Conservation (phyloP, 2,888 invertebrate species). For the Gymnoscelis rufifasciata region DNA sequence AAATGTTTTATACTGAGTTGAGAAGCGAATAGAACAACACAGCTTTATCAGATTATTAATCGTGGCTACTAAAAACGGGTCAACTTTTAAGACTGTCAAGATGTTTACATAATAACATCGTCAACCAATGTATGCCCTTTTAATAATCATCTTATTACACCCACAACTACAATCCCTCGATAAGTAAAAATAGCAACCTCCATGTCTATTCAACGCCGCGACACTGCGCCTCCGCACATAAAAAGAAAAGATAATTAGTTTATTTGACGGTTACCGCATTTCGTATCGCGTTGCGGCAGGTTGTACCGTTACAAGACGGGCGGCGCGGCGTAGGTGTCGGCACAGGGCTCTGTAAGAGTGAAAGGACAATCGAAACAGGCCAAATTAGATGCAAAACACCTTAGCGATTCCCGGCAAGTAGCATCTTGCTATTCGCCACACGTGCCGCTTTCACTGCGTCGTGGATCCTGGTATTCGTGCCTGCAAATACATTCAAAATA, state of each 20-base stretch:
- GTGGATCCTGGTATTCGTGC: slow-evolving; percentile 53
- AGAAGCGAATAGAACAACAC: too few relatives aligned
- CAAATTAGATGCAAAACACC: slow-evolving; percentile 67
- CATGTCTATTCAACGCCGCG: too few relatives aligned
- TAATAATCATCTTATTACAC: too few relatives aligned
- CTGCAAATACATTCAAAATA: slow-evolving; percentile 6
- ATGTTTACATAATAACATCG: too few relatives aligned
- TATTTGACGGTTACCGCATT: slow-evolving; percentile 20
- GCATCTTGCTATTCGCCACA: slow-evolving; percentile 56
- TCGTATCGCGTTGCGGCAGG: slow-evolving; percentile 19
- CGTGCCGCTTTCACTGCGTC: slow-evolving; percentile 68
- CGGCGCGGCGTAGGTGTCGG: slow-evolving; percentile 13
- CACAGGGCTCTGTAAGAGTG: slow-evolving; percentile 48
- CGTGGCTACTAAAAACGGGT: too few relatives aligned
- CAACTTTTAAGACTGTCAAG: too few relatives aligned
- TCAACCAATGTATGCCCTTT: too few relatives aligned
- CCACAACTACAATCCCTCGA: not conserved
- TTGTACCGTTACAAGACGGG: slow-evolving; percentile 17
- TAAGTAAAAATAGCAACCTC: slow-evolving; percentile 1
- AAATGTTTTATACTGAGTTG: too few relatives aligned
- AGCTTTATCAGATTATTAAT: too few relatives aligned
- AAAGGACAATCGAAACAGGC: slow-evolving; percentile 62
- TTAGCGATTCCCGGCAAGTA: slow-evolving; percentile 68
- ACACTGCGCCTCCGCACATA: slow-evolving; percentile 3
- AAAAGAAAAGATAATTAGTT: slow-evolving; percentile 10